Base-by-base conservation (phyloP, 1,140 invertebrate genomes). In the Drosophila miranda region DNA sequence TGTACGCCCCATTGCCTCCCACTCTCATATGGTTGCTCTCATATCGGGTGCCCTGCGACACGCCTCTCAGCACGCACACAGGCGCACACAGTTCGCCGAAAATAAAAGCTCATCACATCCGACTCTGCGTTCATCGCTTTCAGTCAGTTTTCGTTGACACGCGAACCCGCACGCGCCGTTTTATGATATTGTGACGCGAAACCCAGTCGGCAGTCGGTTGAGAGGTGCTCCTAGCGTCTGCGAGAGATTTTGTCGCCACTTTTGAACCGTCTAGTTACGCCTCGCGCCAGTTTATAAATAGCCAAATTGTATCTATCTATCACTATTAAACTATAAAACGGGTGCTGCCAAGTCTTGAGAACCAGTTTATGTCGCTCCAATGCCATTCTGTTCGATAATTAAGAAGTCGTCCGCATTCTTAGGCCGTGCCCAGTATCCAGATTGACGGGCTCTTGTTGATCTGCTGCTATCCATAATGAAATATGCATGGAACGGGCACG, bases 121-220 rank as follows among this genome's bases (percentile, higher is more conserved):
- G 53, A 46, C 53, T 42, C 46, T 48, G 23, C 42, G 28, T 41
- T 30, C 44, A 52, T 38, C 14, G 50, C 51, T 69, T 78, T 61
- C 81, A 76, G 69, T 84, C 76, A 76, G 80, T 84, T 54, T 44
- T 68, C 70, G 75, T 53, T 78, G 66, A 70, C 72, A 83, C 71
- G 62, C 71, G 80, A 70, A 76, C 76, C 78, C 62, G 71, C 75
- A 83, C 80, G 72, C 80, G 76, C 57, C 16, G 30, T 50, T 30
- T 19, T 43, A 23, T 41, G 14, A 61, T 61, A 30, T 34, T 68
- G 49, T 46, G 60, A 48, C 64, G 64, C 26, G 49, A 68, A 57
- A 66, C 51, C 46, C 30, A 42, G 41, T 26, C 45, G 28, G 38
- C 42, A 28, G 41, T 45, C 28, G 21, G 34, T 43, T 6, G 11